Base-by-base conservation (phyloP, 2,797 vertebrate species). In the Calcarius lapponicus region DNA sequence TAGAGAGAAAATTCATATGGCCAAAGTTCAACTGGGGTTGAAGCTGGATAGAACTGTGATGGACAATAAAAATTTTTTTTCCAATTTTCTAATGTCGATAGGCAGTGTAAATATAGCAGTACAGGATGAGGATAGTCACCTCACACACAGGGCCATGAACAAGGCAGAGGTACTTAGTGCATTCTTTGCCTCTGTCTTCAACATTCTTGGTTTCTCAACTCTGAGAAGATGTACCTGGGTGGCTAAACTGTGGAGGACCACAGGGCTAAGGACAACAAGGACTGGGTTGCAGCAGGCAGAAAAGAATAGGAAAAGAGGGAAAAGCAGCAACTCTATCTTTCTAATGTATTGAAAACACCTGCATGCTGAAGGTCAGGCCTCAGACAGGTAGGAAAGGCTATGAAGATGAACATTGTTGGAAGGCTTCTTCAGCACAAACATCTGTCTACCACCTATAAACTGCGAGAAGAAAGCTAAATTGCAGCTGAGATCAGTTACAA, bases 401-500 rank as follows among this genome's bases (percentile, higher is more conserved):
- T 61, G 86, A 92, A 89, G 34, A 25, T 1, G 2, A 43, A 38
- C 8, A 24, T 21, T 86, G 32, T 29, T 83, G 58, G 67, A 91
- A 95, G 48, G 54, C 64, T 34, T 88, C 5, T 5, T 72, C 85
- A 25, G n/a, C 53, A 69, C 53, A 75, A 79, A 74, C 2, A 1
- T 11, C 90, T 2, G 1, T 89, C 84, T 93, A 81, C 85, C 93
- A 86, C 74, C 92, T 70, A 92, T 42, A 95, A 95, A 93, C 71
- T 94, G 85, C 13, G 40, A 96, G 83, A 61, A 96, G 95, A 97
- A 96, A 92, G 60, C 67, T 72, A 56, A 94, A 95, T 53, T 94
- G 95, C 96, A 94, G 91, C 86, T 95, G 91, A 96, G 93, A 10
- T 3, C 66, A 88, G 93, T 92, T 95, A 95, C 92, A 95, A 90